phyloP scores from a whole-genome alignment of 2,113 vertebrate species.

The Erinaceus europaeus region DNA sequence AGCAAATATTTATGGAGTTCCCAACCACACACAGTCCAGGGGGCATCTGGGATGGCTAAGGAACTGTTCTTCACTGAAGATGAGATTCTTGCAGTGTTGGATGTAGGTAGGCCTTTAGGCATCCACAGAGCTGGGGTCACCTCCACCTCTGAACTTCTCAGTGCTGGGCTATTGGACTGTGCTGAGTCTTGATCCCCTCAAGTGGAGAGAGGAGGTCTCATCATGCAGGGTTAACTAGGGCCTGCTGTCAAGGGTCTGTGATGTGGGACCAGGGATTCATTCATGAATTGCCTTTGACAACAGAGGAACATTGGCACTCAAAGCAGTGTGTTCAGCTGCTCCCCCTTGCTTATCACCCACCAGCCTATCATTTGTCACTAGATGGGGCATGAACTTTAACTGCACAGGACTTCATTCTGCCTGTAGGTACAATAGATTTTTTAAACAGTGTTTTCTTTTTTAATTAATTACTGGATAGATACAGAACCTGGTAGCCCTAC shows the following conservation, averaged over 20 bases:
- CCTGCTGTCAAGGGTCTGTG: neutral
- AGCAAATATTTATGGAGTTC: conserved; percentile 51
- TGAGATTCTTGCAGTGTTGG: too few relatives aligned
- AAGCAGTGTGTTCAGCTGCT: neutral
- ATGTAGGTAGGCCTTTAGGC: too few relatives aligned
- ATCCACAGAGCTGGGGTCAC: neutral
- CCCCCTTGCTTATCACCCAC: neutral
- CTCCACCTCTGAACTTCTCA: neutral
- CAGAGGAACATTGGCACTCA: neutral
- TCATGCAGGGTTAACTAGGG: neutral
- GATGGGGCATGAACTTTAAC: neutral
- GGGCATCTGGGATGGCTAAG: conserved; percentile 49
- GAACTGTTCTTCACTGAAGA: neutral
- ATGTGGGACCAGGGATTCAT: neutral
- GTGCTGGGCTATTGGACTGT: neutral
- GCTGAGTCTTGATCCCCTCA: neutral
- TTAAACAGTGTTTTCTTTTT: too few relatives aligned
- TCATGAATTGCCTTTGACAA: too few relatives aligned
- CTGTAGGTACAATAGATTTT: too few relatives aligned
- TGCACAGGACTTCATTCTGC: conserved; percentile 2
- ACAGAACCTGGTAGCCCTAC: too few relatives aligned
- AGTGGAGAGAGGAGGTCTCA: neutral
- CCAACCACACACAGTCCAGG: neutral
- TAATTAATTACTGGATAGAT: too few relatives aligned
- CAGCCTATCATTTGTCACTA: neutral